Base-by-base conservation (phyloP, 2,888 invertebrate species). In the Lottia gigantea region DNA sequence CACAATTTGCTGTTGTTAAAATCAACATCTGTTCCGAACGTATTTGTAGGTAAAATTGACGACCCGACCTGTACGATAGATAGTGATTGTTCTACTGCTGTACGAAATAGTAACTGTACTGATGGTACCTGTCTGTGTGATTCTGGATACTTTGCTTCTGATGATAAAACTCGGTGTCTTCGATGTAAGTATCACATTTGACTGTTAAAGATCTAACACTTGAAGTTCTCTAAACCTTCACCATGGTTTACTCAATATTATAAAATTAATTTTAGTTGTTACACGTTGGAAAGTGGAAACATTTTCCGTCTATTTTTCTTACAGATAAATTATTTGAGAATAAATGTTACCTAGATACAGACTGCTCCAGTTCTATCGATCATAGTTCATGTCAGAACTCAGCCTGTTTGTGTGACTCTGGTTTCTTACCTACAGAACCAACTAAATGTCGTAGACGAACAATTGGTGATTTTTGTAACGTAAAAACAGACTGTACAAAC, bases 11-110 rank as follows among this genome's bases (percentile, higher is more conserved):
- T 31, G 31, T 2, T 31, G 6, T 4, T 6, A 31, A 31, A 31
- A 31, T 31, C 31, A 6, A 31, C 6, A 31, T 31, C 6, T 2
- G 2, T 4, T 31, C 6, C 6, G 6, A 31, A 40, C n/a, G n/a
- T 40, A 40, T 40, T 40, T 40, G 14, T 23, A 55, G 55, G 55
- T 55, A 68, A 68, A 49, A 71, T 74, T 25, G 68, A 68, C 12
- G 74, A 73, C 67, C 19, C 23, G 16, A 71, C 73, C 14, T 78
- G 78, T 64, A 61, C 16, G 14, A 15, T 49, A 6, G 64, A 74
- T 46, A 40, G 46, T 12, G 78, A 78, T 49, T 78, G 78, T 63
- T 68, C 49, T 15, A 66, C 46, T 46, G 76, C 76, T 19, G 74
- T 76, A 26, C 7, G 63, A 62, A 71, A 73, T 63, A 76, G 74